Conservation (phyloP, 2,888 invertebrate species). For the Pimpla rufipes region DNA sequence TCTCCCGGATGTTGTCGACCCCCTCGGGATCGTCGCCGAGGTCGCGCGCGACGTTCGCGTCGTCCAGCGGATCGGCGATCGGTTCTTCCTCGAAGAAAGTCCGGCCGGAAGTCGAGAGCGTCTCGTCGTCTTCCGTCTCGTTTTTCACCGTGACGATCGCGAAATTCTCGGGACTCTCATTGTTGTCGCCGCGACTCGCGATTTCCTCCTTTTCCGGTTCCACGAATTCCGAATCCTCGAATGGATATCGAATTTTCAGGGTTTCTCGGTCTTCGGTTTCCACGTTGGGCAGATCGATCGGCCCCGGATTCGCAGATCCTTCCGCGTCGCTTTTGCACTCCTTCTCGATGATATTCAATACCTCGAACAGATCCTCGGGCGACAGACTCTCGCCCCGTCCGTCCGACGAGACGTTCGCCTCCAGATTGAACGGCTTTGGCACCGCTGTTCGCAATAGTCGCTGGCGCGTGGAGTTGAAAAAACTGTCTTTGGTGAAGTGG, state of each 20-base stretch:
- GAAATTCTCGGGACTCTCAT: not conserved
- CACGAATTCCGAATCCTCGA: not conserved
- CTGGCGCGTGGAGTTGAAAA: constrained; percentile 38
- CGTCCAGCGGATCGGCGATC: not conserved
- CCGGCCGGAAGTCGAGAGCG: not conserved
- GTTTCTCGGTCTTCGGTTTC: not conserved
- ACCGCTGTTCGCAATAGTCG: constrained; percentile 40
- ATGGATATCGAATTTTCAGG: constrained; percentile 17
- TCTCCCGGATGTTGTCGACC: not conserved
- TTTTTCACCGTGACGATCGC: constrained; percentile 5
- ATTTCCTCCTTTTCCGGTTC: not conserved
- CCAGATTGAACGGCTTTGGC: constrained; percentile 36
- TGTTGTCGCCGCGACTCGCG: not conserved
- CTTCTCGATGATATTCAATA: constrained; percentile 15
- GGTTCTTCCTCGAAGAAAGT: not conserved
- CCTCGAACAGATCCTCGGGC: constrained; percentile 7
- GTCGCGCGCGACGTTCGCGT: not conserved
- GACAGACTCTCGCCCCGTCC: not conserved
- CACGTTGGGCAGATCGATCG: constrained; percentile 28
- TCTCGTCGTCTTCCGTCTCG: constrained; percentile 6
- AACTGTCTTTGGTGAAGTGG: constrained; percentile 47
- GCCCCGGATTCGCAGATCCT: not conserved
- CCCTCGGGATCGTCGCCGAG: not conserved
- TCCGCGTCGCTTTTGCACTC: not conserved
- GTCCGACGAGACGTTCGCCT: not conserved